Evolutionary conservation across 1,140 invertebrate genomes (phyloP).

Genomic region (Lepidurus arcticus): DNA sequence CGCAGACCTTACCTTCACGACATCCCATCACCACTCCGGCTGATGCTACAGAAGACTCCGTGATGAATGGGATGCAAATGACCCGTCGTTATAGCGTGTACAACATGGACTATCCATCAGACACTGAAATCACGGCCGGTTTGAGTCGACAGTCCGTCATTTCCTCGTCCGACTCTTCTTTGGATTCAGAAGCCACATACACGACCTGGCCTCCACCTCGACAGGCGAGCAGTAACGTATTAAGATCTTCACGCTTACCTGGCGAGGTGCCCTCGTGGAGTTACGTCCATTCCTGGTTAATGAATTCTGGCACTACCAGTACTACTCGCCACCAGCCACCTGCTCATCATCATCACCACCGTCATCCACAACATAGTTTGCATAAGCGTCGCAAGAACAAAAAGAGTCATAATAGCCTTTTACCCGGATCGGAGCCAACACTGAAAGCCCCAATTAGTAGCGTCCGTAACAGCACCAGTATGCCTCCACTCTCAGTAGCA

Average conservation of each 20-base stretch:
- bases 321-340: not conserved
- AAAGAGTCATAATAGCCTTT: slow-evolving; percentile 16
- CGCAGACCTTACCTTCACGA: slow-evolving; percentile 30
- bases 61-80: slow-evolving; percentile 13
- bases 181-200: slow-evolving; percentile 35
- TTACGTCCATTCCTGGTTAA: slow-evolving; percentile 33
- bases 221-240: not conserved
- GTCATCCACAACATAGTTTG: not conserved
- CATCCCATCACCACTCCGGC: not conserved
- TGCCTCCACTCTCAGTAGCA: not conserved
- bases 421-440: not conserved
- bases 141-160: slow-evolving; percentile 23
- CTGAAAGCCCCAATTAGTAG: not conserved
- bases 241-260: slow-evolving; percentile 1
- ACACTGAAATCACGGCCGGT: slow-evolving; percentile 32
- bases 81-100: slow-evolving; percentile 25
- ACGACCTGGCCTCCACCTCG: slow-evolving; percentile 33
- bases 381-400: not conserved
- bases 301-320: slow-evolving; percentile 28
- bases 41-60: not conserved
- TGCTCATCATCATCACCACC: not conserved
- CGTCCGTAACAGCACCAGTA: not conserved
- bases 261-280: slow-evolving; percentile 29
- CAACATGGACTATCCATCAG: slow-evolving; percentile 34
- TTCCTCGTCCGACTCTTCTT: slow-evolving; percentile 25